phyloP scores from a whole-genome alignment of 2,797 vertebrate species.

The Fistularia tabacaria region DNA sequence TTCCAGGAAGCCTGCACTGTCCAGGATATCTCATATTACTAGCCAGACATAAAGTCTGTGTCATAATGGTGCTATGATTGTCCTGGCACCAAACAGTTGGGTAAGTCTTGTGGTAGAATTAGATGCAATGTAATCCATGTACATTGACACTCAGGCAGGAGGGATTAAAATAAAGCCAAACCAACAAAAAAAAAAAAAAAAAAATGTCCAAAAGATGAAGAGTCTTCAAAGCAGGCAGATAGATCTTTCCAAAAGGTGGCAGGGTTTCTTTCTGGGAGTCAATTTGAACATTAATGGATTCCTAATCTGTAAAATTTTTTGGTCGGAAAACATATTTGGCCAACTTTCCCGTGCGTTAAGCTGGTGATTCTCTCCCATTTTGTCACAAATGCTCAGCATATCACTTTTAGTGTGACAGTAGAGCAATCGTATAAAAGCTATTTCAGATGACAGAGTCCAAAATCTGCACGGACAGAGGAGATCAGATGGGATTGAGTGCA shows the following conservation, averaged over 20 bases:
- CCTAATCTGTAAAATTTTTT: no score
- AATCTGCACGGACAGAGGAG: constrained; percentile 1
- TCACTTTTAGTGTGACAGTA: constrained; percentile 10
- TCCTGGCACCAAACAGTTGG: constrained; percentile 5
- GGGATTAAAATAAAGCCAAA: neutral
- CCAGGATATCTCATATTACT: constrained; percentile 24
- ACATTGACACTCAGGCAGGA: no score
- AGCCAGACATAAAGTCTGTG: constrained; percentile 15
- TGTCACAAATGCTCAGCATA: no score
- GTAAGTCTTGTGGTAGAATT: neutral
- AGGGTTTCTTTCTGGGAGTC: neutral
- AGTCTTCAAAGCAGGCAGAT: no score
- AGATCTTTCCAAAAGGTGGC: no score
- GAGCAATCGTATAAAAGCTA: constrained; percentile 23
- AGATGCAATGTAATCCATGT: neutral
- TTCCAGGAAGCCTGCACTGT: constrained; percentile 17
- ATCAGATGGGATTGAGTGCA: constrained; percentile 28
- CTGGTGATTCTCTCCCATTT: neutral
- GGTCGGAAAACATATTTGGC: no score
- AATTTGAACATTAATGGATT: neutral
- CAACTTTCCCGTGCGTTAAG: no score
- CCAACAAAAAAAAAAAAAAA: neutral
- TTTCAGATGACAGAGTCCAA: constrained; percentile 33
- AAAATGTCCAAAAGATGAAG: no score
- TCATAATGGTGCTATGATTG: constrained; percentile 3